Percentiles rank a stretch among this genome's conserved stretches.
Conservation (phyloP, 1,140 invertebrate genomes). For the Platyscapa corneri region DNA sequence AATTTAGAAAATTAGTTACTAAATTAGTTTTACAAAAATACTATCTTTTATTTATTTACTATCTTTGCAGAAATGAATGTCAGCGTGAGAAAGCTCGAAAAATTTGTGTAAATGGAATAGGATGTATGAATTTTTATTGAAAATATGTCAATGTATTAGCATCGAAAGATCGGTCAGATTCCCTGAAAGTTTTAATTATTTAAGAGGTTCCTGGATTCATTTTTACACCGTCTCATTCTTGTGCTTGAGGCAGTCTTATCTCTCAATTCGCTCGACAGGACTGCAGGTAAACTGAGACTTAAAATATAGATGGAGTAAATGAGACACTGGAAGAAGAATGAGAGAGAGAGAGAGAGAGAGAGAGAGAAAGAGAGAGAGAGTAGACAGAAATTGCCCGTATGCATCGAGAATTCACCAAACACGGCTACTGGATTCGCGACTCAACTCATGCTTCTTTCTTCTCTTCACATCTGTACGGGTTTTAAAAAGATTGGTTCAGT, state of each 20-base stretch:
- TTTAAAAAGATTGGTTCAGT: slow-evolving; percentile 66
- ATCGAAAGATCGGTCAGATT: slow-evolving; percentile 32
- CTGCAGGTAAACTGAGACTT: neutral
- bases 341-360: neutral
- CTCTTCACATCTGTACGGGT: slow-evolving; percentile 54
- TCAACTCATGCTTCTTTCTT: slow-evolving; percentile 55
- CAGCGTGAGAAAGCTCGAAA: slow-evolving; percentile 18
- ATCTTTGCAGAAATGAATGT: neutral
- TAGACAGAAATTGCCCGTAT: neutral
- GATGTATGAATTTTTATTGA: too few relatives aligned
- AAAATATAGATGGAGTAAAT: neutral
- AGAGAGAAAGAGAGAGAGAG: neutral
- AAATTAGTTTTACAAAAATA: too few relatives aligned
- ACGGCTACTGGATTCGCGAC: slow-evolving; percentile 71
- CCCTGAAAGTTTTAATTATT: slow-evolving; percentile 47
- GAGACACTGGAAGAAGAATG: too few relatives aligned
- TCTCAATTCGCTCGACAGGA: slow-evolving; percentile 61
- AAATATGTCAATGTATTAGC: slow-evolving; percentile 28
- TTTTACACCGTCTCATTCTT: neutral
- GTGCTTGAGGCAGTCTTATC: slow-evolving; percentile 61
- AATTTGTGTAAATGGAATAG: neutral
- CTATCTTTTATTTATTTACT: too few relatives aligned
- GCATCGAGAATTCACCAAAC: slow-evolving; percentile 48
- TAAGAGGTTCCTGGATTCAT: slow-evolving; percentile 12
- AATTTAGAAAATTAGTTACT: too few relatives aligned